Evolutionary conservation across 2,113 vertebrate species (phyloP), one percentile per base, ranked within the genome.

Genomic region (Poeciliopsis retropinna): DNA sequence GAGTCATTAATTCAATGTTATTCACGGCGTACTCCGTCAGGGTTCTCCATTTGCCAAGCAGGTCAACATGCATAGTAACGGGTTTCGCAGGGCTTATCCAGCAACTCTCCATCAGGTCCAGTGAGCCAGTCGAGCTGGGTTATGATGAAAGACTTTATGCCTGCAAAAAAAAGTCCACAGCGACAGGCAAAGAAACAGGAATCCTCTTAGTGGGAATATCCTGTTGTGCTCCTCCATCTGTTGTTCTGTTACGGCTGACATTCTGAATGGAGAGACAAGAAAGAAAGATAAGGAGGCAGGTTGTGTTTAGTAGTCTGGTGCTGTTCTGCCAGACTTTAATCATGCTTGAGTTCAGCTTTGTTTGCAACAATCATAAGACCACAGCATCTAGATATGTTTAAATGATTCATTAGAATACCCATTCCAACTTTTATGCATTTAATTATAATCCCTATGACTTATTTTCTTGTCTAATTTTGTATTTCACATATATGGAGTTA

Each of bases 221-320:
- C 86, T 85, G 83, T 80, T 66, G 86, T 84, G 89, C 73, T 70
- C 75, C 71, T 90, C 91, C 89, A 92, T 92, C 90, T 93, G 92
- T 79, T 89, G 86, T 83, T 85, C 75, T 30, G 71, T 60, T 76
- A 77, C 70, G 72, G 70, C 47, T 22, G 64, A 28, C 68, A 19
- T 67, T 72, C 72, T 68, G 28, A 37, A 81, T 70, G 64, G 73
- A 86, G 64, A 71, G 41, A 85, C 57, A 67, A 29, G 70, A 72
- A 67, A 57, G 60, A 67, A 22, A 75, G 74, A 88, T 76, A 65
- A 84, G 70, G 31, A 76, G 31, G 27, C 67, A n/a, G 19, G 66
- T 2, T 65, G 64, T 41, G n/a, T 71, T 67, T 70, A 65, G 41
- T 12, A 29, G 57, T 72, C 72, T 72, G 72, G 19, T 34, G 72